A percentile compares a stretch with the other conserved stretches of the same genome.
These are phyloP conservation scores for Andrena trimmerana DNA, from an alignment of 2,888 invertebrate species.

Conservation along the genomic window DNA sequence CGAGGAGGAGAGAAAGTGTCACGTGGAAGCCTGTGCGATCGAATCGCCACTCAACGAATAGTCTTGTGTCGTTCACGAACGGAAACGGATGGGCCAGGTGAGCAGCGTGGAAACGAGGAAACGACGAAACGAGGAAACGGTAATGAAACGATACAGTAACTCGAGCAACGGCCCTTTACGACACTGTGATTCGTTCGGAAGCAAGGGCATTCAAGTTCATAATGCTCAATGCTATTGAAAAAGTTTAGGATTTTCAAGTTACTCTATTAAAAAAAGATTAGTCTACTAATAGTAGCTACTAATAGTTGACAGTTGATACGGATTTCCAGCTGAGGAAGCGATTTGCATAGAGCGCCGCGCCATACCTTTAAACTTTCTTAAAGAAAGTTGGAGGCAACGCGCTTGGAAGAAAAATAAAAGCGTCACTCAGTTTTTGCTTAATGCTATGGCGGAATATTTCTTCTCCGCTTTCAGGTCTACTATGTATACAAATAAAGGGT, in stretches of 20 bases:
- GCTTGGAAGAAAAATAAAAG: conserved; percentile 28
- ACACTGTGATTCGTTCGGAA: background rate
- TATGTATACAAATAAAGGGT: conserved; percentile 40
- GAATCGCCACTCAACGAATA: conserved; percentile 36
- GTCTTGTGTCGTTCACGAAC: conserved; percentile 41
- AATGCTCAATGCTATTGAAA: too few species aligned
- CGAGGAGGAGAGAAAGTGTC: conserved; percentile 80
- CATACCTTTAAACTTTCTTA: conserved; percentile 52
- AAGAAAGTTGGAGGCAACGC: conserved; percentile 57
- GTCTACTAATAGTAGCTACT: background rate
- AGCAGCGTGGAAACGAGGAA: background rate
- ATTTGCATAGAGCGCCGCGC: conserved; percentile 3
- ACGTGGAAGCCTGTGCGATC: conserved; percentile 62
- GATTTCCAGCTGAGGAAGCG: background rate
- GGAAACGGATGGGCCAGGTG: conserved; percentile 44
- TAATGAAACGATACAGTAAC: conserved; percentile 38
- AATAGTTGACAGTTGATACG: background rate
- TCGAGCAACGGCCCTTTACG: conserved; percentile 6
- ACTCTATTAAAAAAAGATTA: too few species aligned
- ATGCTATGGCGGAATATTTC: background rate
- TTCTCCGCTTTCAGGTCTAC: conserved; percentile 44
- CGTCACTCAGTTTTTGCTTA: conserved; percentile 29
- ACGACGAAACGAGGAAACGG: background rate
- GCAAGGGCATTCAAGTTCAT: background rate
- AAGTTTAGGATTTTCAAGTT: too few species aligned